Base-by-base conservation (phyloP, 2,888 invertebrate genomes). In the Halocaridina rubra region DNA sequence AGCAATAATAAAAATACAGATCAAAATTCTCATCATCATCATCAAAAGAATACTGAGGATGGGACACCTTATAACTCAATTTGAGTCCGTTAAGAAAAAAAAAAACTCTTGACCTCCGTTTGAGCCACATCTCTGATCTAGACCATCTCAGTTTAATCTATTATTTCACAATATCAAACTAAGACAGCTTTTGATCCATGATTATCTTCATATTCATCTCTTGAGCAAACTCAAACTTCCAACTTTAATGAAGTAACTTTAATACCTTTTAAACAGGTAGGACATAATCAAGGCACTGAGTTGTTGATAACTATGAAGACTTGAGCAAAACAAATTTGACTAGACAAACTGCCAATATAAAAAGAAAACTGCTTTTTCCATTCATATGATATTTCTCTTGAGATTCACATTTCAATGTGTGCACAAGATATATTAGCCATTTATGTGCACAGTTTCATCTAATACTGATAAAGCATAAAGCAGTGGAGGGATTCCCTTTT, bases 251-350 rank as follows among this genome's bases (percentile, higher is more conserved):
- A 53, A 10, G 53, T 53, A 53, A 16, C 53, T 19, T 3, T n/a
- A 53, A 53, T 13, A 53, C 53, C 53, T 53, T 53, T 53, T 53
- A 7, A n/a, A n/a, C n/a, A n/a, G n/a, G 53, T 16, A 53, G 4
- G 19, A 22, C 16, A 27, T 8, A n/a, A n/a, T 33, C 77, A 84
- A 84, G 82, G 82, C 82, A 84, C 82, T 82, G 82, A 46, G 46
- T 84, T 27, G 4, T n/a, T 22, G 39, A 39, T 29, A 61, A 29
- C 64, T 27, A 30, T 46, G 57, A 64, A 32, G 61, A 84, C 32
- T 84, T 84, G 82, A 84, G 82, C 82, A 84, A 53, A 53, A 81
- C 76, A 59, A 59, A 84, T 61, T 77, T 77, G 82, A 84, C 82
- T 84, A 84, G 82, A 84, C 16, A 27, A n/a, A 46, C 27, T 78